A percentile compares a stretch with the other conserved stretches of the same genome.
These are phyloP conservation scores for Paracanthobrama guichenoti DNA, from an alignment of 2,113 vertebrate genomes.

Conservation along the genomic window DNA sequence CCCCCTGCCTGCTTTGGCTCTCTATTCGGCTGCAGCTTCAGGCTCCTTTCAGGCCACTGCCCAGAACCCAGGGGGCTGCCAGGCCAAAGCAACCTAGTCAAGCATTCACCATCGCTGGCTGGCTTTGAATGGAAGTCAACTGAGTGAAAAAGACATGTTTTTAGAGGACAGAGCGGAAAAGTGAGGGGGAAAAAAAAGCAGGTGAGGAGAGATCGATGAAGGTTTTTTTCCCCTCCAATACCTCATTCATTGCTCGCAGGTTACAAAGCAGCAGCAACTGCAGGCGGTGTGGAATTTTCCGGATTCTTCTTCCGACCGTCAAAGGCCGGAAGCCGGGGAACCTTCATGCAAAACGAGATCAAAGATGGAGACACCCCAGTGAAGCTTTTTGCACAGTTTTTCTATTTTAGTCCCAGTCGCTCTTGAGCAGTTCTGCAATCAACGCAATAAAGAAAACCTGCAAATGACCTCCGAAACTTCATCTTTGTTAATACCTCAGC, in stretches of 20 bases:
- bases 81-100: conserved; percentile 73
- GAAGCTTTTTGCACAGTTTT: conserved; percentile 35
- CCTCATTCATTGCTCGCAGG: conserved; percentile 64
- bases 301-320: conserved; percentile 44
- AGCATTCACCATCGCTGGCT: conserved; percentile 74
- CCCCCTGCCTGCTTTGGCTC: conserved; percentile 73
- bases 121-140: conserved; percentile 76
- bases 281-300: conserved; percentile 63
- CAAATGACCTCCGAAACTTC: conserved; percentile 65
- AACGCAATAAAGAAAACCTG: conserved; percentile 64
- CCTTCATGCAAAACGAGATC: conserved; percentile 55
- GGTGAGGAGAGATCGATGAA: conserved; percentile 68
- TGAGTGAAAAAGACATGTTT: conserved; percentile 74
- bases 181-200: conserved; percentile 64
- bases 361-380: conserved; percentile 63
- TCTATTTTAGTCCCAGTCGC: conserved; percentile 55
- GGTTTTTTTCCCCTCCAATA: conserved; percentile 66
- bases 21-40: conserved; percentile 48
- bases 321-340: conserved; percentile 17
- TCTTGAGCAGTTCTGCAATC: conserved; percentile 63
- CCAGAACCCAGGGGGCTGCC: conserved; percentile 69
- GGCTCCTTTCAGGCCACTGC: conserved; percentile 60
- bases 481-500: conserved; percentile 66
- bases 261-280: conserved; percentile 60
- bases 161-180: conserved; percentile 67